Conservation (phyloP, 1,140 invertebrate species). For the Drosophila arawakana region DNA sequence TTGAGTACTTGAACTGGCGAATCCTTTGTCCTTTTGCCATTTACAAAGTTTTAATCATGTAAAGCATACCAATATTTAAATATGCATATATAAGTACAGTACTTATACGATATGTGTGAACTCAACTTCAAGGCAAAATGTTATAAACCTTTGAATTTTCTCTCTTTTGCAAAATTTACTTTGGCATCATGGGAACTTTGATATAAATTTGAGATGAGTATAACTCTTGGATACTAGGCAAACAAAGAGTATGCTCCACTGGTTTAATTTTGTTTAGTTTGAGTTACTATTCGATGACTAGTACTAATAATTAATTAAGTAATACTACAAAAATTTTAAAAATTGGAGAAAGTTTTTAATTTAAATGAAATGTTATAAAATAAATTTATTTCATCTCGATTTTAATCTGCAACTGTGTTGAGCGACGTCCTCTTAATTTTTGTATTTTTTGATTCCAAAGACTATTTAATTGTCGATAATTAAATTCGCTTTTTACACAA, state of each 20-base stretch:
- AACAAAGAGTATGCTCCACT: neutral
- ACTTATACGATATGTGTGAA: neutral
- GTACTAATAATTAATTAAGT: too few relatives aligned
- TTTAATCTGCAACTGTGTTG: too few relatives aligned
- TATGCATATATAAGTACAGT: constrained; percentile 15
- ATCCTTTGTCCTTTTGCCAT: constrained; percentile 30
- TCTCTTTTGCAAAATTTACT: constrained; percentile 6
- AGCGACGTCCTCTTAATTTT: neutral
- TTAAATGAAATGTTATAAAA: too few relatives aligned
- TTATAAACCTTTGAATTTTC: neutral
- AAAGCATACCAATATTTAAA: constrained; percentile 45
- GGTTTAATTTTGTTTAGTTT: neutral
- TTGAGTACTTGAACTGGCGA: constrained; percentile 5
- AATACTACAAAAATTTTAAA: too few relatives aligned
- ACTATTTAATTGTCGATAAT: constrained; percentile 7
- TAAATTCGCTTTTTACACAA: neutral
- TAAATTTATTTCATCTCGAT: too few relatives aligned
- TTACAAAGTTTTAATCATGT: constrained; percentile 72
- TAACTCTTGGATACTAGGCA: neutral
- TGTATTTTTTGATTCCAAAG: neutral
- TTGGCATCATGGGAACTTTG: constrained; percentile 1
- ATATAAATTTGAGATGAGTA: neutral
- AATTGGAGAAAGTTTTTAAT: too few relatives aligned
- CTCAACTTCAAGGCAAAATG: neutral
- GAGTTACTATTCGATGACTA: too few relatives aligned